Evolutionary conservation across 2,113 vertebrate species (phyloP).

Genomic region (Rhynchomys soricoides): DNA sequence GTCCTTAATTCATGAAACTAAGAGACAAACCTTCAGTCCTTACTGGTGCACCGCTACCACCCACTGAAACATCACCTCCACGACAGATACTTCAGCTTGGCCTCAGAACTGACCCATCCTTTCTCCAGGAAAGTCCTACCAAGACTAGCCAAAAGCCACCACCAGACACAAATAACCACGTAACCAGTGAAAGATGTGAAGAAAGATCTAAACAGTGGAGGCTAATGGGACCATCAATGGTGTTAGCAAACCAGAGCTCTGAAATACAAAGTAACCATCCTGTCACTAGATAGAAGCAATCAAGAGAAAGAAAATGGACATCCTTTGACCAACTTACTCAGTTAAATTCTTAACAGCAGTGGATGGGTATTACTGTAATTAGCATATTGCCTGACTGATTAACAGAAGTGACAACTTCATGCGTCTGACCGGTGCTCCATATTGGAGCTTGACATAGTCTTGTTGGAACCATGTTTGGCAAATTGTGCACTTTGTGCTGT

Average conservation of each 20-base stretch:
- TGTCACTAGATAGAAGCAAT: constrained; percentile 93
- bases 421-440: constrained; percentile 97
- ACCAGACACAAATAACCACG: constrained; percentile 94
- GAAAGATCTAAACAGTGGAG: constrained; percentile 94
- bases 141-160: constrained; percentile 96
- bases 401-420: constrained; percentile 95
- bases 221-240: constrained; percentile 90
- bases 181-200: constrained; percentile 94
- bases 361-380: not conserved
- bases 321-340: constrained; percentile 93
- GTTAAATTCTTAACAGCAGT: constrained; percentile 50
- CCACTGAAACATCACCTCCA: constrained; percentile 95
- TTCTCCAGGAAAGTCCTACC: constrained; percentile 98
- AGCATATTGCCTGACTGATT: not conserved
- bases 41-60: constrained; percentile 94
- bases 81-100: constrained; percentile 98
- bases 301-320: constrained; percentile 96
- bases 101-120: constrained; percentile 97
- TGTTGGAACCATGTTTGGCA: constrained; percentile 98
- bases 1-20: constrained; percentile 97
- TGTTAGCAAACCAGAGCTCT: constrained; percentile 93
- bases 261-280: constrained; percentile 94
- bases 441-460: constrained; percentile 94
- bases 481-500: constrained; percentile 96
- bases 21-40: constrained; percentile 97